Evolutionary conservation across 2,113 vertebrate species (phyloP).

Genomic region (Spermophilus dauricus): DNA sequence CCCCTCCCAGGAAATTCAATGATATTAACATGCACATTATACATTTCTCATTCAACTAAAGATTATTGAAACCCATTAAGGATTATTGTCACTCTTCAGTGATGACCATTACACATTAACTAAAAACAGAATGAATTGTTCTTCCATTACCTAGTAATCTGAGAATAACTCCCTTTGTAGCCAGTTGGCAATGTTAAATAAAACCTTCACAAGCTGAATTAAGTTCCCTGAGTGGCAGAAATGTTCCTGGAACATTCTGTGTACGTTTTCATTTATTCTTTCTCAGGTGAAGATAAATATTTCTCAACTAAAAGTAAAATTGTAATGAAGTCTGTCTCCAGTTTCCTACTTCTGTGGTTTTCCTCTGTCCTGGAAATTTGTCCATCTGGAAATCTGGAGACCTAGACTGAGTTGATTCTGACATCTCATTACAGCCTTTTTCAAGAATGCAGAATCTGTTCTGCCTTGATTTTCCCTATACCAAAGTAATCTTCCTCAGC

Average conservation of each 20-base stretch:
- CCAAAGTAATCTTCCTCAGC: neutral
- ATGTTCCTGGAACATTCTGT: neutral
- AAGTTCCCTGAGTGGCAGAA: neutral
- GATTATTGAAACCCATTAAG: neutral
- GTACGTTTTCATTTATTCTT: neutral
- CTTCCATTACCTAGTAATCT: neutral
- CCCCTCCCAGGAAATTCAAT: neutral
- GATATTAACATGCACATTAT: neutral
- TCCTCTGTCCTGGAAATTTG: neutral
- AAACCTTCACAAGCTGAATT: neutral
- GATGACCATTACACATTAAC: neutral
- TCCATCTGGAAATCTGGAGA: neutral
- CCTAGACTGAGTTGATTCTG: neutral
- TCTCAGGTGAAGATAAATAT: neutral
- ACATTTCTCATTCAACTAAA: neutral
- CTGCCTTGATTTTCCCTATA: neutral
- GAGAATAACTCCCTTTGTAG: neutral
- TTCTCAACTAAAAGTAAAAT: neutral
- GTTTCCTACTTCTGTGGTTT: neutral
- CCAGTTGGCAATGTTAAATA: neutral
- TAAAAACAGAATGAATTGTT: neutral
- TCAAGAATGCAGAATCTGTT: neutral
- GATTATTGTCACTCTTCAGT: neutral
- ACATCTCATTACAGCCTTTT: neutral
- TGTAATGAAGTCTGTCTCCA: neutral